Percentiles rank a stretch among this genome's conserved stretches.
Evolutionary conservation across 2,888 invertebrate genomes (phyloP).

Genomic region (Villa cingulata): DNA sequence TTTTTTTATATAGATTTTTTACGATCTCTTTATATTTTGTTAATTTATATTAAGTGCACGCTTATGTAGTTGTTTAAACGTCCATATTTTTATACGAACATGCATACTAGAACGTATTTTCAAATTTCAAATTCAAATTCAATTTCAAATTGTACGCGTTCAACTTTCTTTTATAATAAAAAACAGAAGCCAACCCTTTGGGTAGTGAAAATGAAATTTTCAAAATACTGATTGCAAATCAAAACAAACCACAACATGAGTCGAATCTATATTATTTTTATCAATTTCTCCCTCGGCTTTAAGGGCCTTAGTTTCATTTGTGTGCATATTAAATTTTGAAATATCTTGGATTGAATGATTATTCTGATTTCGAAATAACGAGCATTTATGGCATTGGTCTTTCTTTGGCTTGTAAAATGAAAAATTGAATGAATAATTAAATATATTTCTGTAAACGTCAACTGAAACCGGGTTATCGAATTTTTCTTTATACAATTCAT

Average conservation of each 20-base stretch:
- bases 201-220: no score
- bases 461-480: neutral
- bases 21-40: no score
- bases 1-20: no score
- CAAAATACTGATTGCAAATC: neutral
- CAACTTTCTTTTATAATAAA: constrained; percentile 3
- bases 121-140: no score
- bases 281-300: no score
- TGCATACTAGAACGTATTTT: no score
- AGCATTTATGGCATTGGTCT: neutral
- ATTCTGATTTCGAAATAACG: neutral
- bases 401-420: no score
- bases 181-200: neutral
- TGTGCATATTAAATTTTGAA: neutral
- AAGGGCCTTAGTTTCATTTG: neutral
- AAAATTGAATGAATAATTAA: constrained; percentile 1
- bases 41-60: no score
- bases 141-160: no score
- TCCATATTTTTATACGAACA: no score
- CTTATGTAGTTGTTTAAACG: no score
- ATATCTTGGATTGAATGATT: neutral
- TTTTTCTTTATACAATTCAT: constrained; percentile 7
- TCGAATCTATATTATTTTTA: neutral
- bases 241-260: neutral
- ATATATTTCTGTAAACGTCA: neutral